These are phyloP conservation scores for Crocidura indochinensis DNA, from an alignment of 2,797 vertebrate genomes.

Conservation along the genomic window DNA sequence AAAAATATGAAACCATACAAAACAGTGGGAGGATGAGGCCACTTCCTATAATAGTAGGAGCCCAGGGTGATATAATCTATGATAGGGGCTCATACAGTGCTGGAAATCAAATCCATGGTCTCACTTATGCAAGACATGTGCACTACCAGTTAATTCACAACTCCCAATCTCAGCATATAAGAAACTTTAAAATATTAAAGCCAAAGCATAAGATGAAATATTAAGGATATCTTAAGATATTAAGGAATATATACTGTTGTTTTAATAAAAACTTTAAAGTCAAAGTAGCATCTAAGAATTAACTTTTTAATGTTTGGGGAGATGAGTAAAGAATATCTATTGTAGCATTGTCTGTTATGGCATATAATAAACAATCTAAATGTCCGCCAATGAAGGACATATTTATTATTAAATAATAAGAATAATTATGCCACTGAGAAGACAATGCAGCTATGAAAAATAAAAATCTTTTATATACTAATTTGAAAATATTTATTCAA, in stretches of 20 bases:
- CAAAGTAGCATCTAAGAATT: constrained; percentile 45
- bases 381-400: background rate
- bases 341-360: constrained; percentile 36
- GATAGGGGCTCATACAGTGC: too few species aligned
- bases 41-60: too few species aligned
- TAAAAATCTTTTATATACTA: constrained; percentile 8
- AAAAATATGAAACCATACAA: constrained; percentile 64
- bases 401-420: background rate
- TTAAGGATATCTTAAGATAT: constrained; percentile 6
- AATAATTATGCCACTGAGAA: background rate
- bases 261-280: constrained; percentile 66
- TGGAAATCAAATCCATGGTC: too few species aligned
- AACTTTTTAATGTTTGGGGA: background rate
- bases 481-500: constrained; percentile 38
- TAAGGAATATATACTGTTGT: constrained; percentile 47
- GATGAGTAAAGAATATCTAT: constrained; percentile 9
- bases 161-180: background rate
- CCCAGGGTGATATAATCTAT: too few species aligned
- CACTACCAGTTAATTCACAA: too few species aligned
- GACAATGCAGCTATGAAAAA: constrained; percentile 21
- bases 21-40: background rate
- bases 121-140: too few species aligned
- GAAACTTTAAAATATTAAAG: constrained; percentile 60
- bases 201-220: background rate
- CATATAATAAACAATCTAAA: constrained; percentile 5